phyloP scores from a whole-genome alignment of 1,140 invertebrate species.

The Contarinia nasturtii region DNA sequence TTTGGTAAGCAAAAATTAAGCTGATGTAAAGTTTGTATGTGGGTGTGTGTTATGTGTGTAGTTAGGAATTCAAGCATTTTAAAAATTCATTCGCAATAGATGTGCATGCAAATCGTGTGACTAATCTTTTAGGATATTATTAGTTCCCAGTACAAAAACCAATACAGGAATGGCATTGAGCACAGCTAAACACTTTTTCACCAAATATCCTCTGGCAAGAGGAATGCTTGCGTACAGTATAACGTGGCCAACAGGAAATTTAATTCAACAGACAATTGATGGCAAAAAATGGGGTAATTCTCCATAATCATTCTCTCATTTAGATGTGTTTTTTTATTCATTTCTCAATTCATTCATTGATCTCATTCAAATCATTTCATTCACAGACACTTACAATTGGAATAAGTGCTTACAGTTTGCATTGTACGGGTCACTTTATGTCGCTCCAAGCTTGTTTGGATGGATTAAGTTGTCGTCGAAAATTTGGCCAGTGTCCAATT shows the following conservation, averaged over 20 bases:
- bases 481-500: conserved; percentile 40
- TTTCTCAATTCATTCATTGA: neutral
- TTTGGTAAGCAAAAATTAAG: too few species aligned
- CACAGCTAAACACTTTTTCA: conserved; percentile 13
- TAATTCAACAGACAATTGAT: conserved; percentile 38
- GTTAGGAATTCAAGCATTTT: too few species aligned
- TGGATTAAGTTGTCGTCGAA: conserved; percentile 42
- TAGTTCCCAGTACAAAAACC: too few species aligned
- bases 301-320: neutral
- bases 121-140: too few species aligned
- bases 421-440: conserved; percentile 45
- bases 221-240: conserved; percentile 59
- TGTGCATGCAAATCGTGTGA: neutral
- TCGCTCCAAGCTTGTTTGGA: conserved; percentile 47
- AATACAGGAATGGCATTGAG: conserved; percentile 5
- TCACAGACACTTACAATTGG: conserved; percentile 32
- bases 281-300: conserved; percentile 17
- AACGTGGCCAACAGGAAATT: conserved; percentile 47
- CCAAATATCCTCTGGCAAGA: conserved; percentile 24
- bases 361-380: too few species aligned
- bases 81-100: neutral
- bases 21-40: too few species aligned
- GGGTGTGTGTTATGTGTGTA: too few species aligned
- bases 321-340: too few species aligned
- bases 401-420: conserved; percentile 38